phyloP scores from a whole-genome alignment of 2,113 vertebrate genomes.

The Osmerus mordax region DNA sequence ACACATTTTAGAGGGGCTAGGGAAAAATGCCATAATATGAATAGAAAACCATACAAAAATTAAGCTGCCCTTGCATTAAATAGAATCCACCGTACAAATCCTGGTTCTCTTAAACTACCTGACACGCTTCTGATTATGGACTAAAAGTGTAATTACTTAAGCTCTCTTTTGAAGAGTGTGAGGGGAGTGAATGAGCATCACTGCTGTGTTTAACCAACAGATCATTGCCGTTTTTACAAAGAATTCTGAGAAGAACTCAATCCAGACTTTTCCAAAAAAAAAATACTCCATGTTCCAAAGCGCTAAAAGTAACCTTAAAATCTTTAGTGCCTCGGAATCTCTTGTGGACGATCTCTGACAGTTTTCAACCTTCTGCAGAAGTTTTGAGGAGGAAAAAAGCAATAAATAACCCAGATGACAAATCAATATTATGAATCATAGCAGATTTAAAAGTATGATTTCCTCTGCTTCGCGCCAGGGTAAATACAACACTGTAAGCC shows the following conservation, averaged over 20 bases:
- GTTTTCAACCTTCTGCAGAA: conserved; percentile 43
- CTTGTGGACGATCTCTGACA: conserved; percentile 29
- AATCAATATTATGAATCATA: conserved; percentile 57
- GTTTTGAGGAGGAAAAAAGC: conserved; percentile 28
- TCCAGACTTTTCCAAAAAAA: conserved; percentile 24
- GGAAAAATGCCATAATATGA: conserved; percentile 66
- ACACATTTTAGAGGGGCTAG: conserved; percentile 69
- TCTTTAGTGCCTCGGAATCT: conserved; percentile 3
- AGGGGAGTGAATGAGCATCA: conserved; percentile 1
- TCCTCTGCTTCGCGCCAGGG: conserved; percentile 43
- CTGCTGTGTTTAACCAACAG: neutral
- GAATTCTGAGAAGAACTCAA: conserved; percentile 29
- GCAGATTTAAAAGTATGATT: conserved; percentile 54
- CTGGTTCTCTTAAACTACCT: conserved; percentile 61
- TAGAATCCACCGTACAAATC: conserved; percentile 65
- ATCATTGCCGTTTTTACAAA: conserved; percentile 8
- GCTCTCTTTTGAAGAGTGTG: conserved; percentile 45
- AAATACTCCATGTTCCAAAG: conserved; percentile 5
- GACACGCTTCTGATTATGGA: conserved; percentile 71
- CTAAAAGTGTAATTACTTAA: conserved; percentile 71
- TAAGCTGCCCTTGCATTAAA: conserved; percentile 67
- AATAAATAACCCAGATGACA: conserved; percentile 58
- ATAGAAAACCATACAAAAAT: conserved; percentile 68
- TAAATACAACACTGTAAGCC: conserved; percentile 52
- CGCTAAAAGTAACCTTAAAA: conserved; percentile 4